These are phyloP conservation scores for Leucopternis melanops DNA, from an alignment of 2,113 vertebrate species.

Conservation along the genomic window DNA sequence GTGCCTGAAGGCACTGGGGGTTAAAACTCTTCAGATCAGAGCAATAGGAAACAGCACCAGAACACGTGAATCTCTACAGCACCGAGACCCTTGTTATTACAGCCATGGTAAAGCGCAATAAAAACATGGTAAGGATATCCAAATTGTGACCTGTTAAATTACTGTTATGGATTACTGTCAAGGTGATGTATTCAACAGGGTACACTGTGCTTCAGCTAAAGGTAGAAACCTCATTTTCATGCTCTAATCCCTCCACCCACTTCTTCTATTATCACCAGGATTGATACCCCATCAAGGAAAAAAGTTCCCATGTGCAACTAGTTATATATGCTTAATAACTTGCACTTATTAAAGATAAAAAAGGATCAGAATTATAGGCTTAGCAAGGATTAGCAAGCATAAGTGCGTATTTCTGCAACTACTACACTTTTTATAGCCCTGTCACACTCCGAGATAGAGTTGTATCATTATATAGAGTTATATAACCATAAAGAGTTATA, in stretches of 20 bases:
- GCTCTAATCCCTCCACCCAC: constrained; percentile 43
- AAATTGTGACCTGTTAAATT: constrained; percentile 24
- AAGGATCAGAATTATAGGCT: constrained; percentile 55
- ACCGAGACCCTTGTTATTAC: not conserved
- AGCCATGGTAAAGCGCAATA: not conserved
- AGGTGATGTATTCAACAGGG: constrained; percentile 15
- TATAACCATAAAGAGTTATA: constrained; percentile 47
- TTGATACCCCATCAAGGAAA: constrained; percentile 28
- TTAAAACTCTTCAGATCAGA: not conserved
- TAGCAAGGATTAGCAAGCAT: constrained; percentile 48
- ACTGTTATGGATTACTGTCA: constrained; percentile 26
- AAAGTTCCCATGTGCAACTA: constrained; percentile 42
- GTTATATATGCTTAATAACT: constrained; percentile 53
- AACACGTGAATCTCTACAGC: not conserved
- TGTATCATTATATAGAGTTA: constrained; percentile 53
- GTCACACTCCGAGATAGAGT: constrained; percentile 37
- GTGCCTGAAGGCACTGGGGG: not conserved
- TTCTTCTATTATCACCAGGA: constrained; percentile 33
- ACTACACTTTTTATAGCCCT: constrained; percentile 60
- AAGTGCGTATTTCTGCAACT: constrained; percentile 47
- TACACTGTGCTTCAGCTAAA: constrained; percentile 32
- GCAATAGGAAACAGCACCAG: not conserved
- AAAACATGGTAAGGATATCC: not conserved
- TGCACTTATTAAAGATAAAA: constrained; percentile 59
- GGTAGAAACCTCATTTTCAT: constrained; percentile 42